Evolutionary conservation across 2,113 vertebrate genomes (phyloP).

Genomic region (Pelvicachromis taeniatus): DNA sequence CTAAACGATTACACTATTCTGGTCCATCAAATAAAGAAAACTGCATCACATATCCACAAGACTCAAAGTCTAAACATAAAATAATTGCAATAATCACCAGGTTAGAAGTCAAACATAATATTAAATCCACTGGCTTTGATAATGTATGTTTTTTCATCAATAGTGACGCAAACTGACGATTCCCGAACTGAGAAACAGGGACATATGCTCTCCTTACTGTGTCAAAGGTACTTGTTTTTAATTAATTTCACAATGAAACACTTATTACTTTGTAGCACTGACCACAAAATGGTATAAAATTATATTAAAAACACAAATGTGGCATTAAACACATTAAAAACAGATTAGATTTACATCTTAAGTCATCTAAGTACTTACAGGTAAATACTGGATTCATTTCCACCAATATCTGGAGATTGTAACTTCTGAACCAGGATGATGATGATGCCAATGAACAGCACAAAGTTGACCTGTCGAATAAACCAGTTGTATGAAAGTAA

Average conservation of each 20-base stretch:
- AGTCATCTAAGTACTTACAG: constrained; percentile 79
- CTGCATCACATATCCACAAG: not conserved
- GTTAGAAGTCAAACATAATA: too few species aligned
- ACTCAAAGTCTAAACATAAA: not conserved
- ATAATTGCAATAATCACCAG: not conserved
- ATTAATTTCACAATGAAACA: not conserved
- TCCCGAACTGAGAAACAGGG: not conserved
- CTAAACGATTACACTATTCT: not conserved
- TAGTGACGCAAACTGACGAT: not conserved
- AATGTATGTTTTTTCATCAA: not conserved
- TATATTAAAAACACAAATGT: not conserved
- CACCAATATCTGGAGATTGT: constrained; percentile 95
- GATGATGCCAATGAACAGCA: constrained; percentile 96
- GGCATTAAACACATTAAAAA: not conserved
- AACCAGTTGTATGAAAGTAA: not conserved
- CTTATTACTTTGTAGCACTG: not conserved
- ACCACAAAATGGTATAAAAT: not conserved
- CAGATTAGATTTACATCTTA: not conserved
- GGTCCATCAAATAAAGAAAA: not conserved
- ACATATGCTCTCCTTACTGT: not conserved
- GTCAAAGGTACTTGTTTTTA: not conserved
- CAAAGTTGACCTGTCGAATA: constrained; percentile 86
- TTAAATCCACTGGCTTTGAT: not conserved
- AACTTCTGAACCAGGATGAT: constrained; percentile 96
- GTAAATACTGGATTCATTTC: constrained; percentile 98